Evolutionary conservation across 2,888 invertebrate species (phyloP).

Genomic region (Mythimna pallens): DNA sequence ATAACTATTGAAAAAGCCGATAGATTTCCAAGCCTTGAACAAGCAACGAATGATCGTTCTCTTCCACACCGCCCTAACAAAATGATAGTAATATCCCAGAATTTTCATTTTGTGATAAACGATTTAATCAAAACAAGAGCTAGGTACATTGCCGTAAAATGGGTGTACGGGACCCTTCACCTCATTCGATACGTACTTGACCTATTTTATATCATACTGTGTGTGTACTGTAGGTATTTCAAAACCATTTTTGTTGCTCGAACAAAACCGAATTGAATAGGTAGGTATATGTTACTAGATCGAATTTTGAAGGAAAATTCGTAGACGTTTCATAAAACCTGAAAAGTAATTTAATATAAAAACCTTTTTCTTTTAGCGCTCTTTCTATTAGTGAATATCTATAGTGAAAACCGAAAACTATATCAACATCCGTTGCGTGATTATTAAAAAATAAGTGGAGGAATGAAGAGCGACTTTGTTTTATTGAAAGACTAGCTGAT

Average conservation of each 20-base stretch:
- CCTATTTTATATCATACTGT: slow-evolving; percentile 25
- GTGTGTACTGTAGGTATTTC: slow-evolving; percentile 10
- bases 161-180: slow-evolving; percentile 23
- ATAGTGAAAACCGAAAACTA: no score
- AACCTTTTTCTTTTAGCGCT: no score
- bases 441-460: no score
- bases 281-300: not conserved
- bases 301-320: not conserved
- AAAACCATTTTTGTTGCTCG: slow-evolving; percentile 4
- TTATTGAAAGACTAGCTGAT: no score
- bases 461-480: no score
- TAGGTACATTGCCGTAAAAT: slow-evolving; percentile 1
- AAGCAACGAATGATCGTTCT: no score
- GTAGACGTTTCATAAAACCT: not conserved
- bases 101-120: not conserved
- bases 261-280: not conserved
- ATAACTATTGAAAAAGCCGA: not conserved
- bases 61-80: no score
- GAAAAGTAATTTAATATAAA: not conserved
- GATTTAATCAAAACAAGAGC: slow-evolving; percentile 9
- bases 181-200: slow-evolving; percentile 35
- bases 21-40: not conserved
- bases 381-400: no score
- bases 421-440: no score
- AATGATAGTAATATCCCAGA: not conserved